Percentiles rank a stretch among this genome's conserved stretches.
phyloP scores from a whole-genome alignment of 2,888 invertebrate species.

The Elmis aenea region DNA sequence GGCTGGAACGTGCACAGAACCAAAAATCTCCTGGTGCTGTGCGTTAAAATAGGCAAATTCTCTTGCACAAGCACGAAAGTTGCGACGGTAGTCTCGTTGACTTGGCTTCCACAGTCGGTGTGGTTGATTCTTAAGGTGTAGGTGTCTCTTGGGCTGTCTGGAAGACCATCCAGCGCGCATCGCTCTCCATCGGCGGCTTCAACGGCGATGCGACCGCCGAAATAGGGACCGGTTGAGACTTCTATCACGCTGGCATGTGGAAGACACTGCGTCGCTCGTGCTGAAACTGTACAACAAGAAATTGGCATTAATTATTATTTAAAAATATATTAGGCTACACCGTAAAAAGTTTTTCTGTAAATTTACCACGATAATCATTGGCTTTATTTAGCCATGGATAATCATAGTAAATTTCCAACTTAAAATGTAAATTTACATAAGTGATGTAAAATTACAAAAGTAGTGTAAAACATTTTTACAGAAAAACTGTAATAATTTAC shows the following conservation, averaged over 20 bases:
- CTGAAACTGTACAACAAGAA: constrained; percentile 60
- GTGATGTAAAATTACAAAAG: too few species aligned
- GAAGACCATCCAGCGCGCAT: constrained; percentile 71
- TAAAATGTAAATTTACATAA: too few species aligned
- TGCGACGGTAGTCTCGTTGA: constrained; percentile 74
- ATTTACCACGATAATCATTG: too few species aligned
- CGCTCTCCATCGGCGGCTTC: constrained; percentile 67
- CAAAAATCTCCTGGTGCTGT: constrained; percentile 67
- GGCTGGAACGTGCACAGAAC: constrained; percentile 79
- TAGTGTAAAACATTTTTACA: too few species aligned
- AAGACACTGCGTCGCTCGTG: constrained; percentile 72
- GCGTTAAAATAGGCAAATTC: constrained; percentile 75
- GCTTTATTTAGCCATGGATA: too few species aligned
- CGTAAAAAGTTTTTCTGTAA: too few species aligned
- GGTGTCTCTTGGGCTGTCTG: constrained; percentile 64
- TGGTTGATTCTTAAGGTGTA: constrained; percentile 71
- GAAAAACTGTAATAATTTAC: too few species aligned
- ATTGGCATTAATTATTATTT: background rate
- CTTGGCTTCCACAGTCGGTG: constrained; percentile 65
- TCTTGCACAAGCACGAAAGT: constrained; percentile 81
- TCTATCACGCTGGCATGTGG: constrained; percentile 78
- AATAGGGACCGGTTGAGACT: constrained; percentile 76
- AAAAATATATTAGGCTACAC: too few species aligned
- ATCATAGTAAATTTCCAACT: too few species aligned
- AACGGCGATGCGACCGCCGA: constrained; percentile 72